Evolutionary conservation across 2,888 invertebrate species (phyloP).

Genomic region (Trichacis sp.): DNA sequence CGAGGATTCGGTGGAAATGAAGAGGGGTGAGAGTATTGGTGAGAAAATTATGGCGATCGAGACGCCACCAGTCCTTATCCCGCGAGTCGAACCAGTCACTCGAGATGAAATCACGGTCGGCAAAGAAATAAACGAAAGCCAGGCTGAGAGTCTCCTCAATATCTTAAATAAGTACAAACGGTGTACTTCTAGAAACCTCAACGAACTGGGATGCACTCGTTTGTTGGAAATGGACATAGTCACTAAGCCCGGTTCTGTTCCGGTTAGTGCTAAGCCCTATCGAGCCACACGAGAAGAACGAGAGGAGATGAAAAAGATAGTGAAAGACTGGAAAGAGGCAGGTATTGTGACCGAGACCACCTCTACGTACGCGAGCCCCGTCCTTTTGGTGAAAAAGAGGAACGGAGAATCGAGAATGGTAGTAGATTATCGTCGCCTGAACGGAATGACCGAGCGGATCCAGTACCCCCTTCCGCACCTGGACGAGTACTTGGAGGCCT

Average conservation of each 20-base stretch:
- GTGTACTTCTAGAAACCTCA: background rate
- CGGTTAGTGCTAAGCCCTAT: conserved; percentile 14
- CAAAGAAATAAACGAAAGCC: too few species aligned
- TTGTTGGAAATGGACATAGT: conserved; percentile 8
- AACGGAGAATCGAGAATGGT: conserved; percentile 1
- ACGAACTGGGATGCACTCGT: conserved; percentile 11
- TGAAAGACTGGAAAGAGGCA: conserved; percentile 4
- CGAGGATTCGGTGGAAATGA: too few species aligned
- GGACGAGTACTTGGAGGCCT: conserved; percentile 6
- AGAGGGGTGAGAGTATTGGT: too few species aligned
- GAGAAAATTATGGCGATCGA: too few species aligned
- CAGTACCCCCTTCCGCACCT: conserved; percentile 15
- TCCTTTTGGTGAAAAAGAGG: conserved; percentile 17
- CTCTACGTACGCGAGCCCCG: conserved; percentile 13
- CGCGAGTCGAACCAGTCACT: too few species aligned
- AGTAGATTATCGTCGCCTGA: too few species aligned
- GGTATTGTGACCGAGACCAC: conserved; percentile 18
- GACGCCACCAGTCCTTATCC: too few species aligned
- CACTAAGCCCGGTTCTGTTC: conserved; percentile 4
- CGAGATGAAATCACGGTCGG: too few species aligned
- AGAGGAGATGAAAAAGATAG: conserved; percentile 2
- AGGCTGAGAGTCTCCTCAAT: too few species aligned
- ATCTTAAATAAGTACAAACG: too few species aligned
- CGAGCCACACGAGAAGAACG: conserved; percentile 16
- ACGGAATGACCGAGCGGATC: conserved; percentile 24